These are phyloP conservation scores for Globia sparganii DNA, from an alignment of 2,888 invertebrate genomes.

Conservation along the genomic window DNA sequence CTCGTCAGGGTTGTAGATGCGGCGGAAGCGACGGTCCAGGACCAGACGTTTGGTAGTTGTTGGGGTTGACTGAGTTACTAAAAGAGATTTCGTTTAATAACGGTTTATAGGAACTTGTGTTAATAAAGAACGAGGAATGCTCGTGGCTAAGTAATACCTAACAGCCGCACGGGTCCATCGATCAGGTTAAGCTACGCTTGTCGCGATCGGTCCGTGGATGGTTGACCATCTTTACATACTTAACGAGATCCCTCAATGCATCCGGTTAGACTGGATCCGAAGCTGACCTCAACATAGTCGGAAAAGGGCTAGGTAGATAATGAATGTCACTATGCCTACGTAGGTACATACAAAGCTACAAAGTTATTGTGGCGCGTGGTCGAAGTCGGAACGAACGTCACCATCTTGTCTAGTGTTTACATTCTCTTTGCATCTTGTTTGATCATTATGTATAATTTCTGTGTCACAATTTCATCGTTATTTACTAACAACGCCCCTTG, in stretches of 20 bases:
- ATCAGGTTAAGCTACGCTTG: no score
- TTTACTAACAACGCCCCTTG: not conserved
- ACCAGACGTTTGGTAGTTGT: constrained; percentile 68
- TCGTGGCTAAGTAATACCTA: no score
- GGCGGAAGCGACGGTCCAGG: constrained; percentile 78
- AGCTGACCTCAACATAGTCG: no score
- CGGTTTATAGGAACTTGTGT: not conserved
- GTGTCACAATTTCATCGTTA: not conserved
- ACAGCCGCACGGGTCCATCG: no score
- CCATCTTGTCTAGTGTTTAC: no score
- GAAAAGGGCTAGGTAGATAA: no score
- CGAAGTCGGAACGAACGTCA: not conserved
- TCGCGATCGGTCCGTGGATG: no score
- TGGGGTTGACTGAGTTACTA: constrained; percentile 21
- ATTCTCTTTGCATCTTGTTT: not conserved
- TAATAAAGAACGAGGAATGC: not conserved
- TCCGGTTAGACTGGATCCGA: no score
- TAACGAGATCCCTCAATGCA: no score
- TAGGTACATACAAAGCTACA: not conserved
- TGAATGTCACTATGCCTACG: no score
- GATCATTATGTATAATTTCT: not conserved
- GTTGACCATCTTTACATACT: no score
- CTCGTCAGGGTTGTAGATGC: constrained; percentile 85
- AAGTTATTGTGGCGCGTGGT: not conserved
- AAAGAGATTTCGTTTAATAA: not conserved